Conservation (phyloP, 2,797 vertebrate genomes). For the Hypotaenidia okinawae region DNA sequence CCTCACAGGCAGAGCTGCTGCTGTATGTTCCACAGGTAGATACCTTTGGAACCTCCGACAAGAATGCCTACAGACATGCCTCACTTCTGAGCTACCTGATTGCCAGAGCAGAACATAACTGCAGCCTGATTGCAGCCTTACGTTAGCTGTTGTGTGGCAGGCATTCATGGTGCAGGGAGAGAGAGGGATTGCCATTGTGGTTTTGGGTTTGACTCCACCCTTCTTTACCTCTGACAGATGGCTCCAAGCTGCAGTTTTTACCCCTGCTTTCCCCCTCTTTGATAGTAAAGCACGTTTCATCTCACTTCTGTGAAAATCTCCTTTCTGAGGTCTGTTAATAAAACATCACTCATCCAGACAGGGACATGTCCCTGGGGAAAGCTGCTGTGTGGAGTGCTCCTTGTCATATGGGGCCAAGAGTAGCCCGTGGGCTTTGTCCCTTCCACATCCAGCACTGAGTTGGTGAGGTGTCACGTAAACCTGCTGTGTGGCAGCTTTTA, state of each 20-base stretch:
- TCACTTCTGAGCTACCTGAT: not conserved
- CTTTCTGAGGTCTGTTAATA: not conserved
- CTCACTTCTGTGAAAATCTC: not conserved
- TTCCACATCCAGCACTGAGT: not conserved
- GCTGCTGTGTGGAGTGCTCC: not conserved
- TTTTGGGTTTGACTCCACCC: not conserved
- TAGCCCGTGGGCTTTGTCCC: not conserved
- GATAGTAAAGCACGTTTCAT: not conserved
- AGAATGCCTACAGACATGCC: not conserved
- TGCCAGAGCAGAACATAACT: not conserved
- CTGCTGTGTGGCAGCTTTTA: not conserved
- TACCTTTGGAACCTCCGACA: not conserved
- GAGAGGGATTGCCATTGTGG: not conserved
- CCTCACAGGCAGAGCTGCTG: not conserved
- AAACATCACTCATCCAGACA: not conserved
- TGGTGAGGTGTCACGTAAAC: not conserved
- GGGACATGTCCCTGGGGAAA: not conserved
- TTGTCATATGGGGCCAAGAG: not conserved
- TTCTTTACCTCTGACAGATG: not conserved
- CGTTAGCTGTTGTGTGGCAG: not conserved
- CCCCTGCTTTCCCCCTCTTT: not conserved
- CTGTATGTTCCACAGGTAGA: not conserved
- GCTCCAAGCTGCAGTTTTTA: not conserved
- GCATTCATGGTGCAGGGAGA: not conserved
- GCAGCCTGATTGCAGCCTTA: not conserved